phyloP scores from a whole-genome alignment of 2,113 vertebrate species.

The Bostrychus sinensis region DNA sequence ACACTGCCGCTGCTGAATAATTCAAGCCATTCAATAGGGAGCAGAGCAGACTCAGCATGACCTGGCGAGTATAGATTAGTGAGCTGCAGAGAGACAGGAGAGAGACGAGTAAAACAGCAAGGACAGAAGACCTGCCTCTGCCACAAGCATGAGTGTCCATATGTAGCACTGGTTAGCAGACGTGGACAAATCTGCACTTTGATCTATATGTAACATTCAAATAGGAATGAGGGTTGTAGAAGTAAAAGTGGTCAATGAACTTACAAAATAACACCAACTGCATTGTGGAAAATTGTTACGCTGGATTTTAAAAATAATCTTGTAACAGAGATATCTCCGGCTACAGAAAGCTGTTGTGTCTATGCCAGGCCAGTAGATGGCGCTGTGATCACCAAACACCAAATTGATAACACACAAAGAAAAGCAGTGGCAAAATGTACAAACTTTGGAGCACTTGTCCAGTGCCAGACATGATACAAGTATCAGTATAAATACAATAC shows the following conservation, averaged over 20 bases:
- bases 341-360: background rate
- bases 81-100: slow-evolving; percentile 38
- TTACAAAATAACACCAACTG: too few species aligned
- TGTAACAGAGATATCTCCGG: background rate
- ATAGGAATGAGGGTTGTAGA: background rate
- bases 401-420: background rate
- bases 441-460: background rate
- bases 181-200: background rate
- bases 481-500: background rate
- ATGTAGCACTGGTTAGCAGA: slow-evolving; percentile 6
- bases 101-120: slow-evolving; percentile 39
- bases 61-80: slow-evolving; percentile 88
- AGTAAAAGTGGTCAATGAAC: background rate
- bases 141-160: slow-evolving; percentile 5
- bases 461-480: background rate
- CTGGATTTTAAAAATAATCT: background rate
- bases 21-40: slow-evolving; percentile 94
- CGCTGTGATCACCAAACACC: background rate
- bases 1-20: slow-evolving; percentile 89
- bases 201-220: background rate
- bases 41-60: slow-evolving; percentile 91
- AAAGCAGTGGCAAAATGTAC: background rate
- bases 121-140: slow-evolving; percentile 26
- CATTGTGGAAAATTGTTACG: too few species aligned
- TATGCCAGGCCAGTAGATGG: background rate